Percentiles rank a stretch among this genome's conserved stretches.
Evolutionary conservation across 2,113 vertebrate species (phyloP).

Genomic region (Neomonachus schauinslandi): DNA sequence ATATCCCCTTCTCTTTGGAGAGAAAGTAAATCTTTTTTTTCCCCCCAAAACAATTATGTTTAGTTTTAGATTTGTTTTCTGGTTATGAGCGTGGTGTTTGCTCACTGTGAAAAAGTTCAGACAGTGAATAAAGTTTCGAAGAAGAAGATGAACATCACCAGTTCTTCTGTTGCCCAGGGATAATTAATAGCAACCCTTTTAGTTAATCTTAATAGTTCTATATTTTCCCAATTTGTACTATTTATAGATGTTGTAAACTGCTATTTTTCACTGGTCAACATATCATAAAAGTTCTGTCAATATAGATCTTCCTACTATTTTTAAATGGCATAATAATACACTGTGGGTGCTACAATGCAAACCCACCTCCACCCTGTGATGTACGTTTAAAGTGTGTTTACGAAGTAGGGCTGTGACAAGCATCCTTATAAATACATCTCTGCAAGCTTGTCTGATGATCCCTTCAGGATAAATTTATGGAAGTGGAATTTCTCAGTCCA

Average conservation of each 20-base stretch:
- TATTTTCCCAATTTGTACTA: background rate
- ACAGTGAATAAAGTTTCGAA: background rate
- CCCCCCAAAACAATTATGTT: background rate
- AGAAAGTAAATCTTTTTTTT: background rate
- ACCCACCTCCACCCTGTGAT: background rate
- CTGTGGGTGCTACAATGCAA: too few relatives aligned
- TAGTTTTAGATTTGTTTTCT: slow-evolving; percentile 30
- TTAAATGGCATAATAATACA: background rate
- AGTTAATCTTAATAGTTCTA: background rate
- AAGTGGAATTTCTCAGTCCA: slow-evolving; percentile 32
- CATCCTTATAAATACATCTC: background rate
- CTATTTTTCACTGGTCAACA: background rate
- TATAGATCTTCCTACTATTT: background rate
- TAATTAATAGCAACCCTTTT: background rate
- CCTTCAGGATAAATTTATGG: background rate
- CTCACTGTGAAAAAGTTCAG: background rate
- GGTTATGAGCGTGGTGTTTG: background rate
- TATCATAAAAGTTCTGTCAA: background rate
- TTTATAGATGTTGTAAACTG: background rate
- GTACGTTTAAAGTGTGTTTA: background rate
- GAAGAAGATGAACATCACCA: background rate
- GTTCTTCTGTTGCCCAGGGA: background rate
- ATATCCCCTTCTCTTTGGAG: background rate
- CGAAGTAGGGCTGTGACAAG: background rate
- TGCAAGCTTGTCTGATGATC: background rate